Evolutionary conservation across 2,888 invertebrate species (phyloP), one percentile per base, ranked within the genome.

Genomic region (Tubulanus polymorphus): DNA sequence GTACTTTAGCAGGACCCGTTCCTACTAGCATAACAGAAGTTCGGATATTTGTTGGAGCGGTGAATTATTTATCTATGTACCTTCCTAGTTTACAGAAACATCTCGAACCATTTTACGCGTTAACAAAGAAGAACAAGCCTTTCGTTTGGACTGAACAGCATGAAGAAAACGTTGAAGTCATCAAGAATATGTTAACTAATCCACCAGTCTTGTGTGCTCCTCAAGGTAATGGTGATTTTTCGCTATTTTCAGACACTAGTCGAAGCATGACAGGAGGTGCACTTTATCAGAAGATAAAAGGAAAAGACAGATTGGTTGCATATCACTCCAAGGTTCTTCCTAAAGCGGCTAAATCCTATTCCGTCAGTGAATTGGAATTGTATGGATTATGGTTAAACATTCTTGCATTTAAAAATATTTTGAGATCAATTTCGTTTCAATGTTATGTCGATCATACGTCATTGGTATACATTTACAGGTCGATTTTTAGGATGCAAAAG

Each of bases 131-230:
- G 15, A 15, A 15, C 41, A 41, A 5, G 41, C 41, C 41, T 8
- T 41, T 41, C 23, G 20, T 8, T 8, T 41, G 41, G 41, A 41
- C 41, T 8, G 41, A 5, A 20, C 20, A 8, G 5, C 41, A 41
- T 15, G 41, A 41, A 5, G 15, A 41, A 3, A 15, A 5, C 6
- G 18, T 8, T 41, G 6, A 5, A 23, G 6, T 8, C 6, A 23
- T 41, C 5, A 41, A 41, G 15, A 23, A 5, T 41, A 8, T 41
- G 6, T 15, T 41, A 15, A 15, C 23, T 3, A 8, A 18, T 8
- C 41, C 41, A 41, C 41, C 41, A 8, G 41, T 41, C 23, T 41
- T 41, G 15, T 41, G 41, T 41, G 41, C 41, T 15, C 41, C 41
- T 3, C 18, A 15, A 8, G 41, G 41, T 3, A 18, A 41, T 20